These are phyloP conservation scores for Aphaenogaster ashmeadi DNA, from an alignment of 1,140 invertebrate species.

Conservation along the genomic window DNA sequence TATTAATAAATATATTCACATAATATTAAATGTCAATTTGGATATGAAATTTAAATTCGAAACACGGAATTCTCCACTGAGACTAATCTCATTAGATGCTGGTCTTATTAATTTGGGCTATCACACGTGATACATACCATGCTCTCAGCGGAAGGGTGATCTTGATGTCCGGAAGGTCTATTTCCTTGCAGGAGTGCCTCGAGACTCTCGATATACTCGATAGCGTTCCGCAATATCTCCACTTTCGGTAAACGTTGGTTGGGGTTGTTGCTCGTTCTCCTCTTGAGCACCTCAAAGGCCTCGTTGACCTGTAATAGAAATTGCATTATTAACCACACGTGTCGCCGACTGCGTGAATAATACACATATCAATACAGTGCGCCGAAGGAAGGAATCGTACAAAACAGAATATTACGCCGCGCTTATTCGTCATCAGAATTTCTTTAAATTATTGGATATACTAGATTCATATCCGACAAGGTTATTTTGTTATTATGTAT, in stretches of 20 bases:
- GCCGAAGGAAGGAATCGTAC: background rate
- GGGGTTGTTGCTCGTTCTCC: conserved; percentile 97
- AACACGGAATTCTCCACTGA: background rate
- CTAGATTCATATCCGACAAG: background rate
- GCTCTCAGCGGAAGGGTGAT: conserved; percentile 80
- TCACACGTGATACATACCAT: conserved; percentile 76
- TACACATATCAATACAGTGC: background rate
- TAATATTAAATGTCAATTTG: background rate
- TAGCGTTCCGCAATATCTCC: conserved; percentile 98
- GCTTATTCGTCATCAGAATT: background rate
- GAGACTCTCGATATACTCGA: conserved; percentile 98
- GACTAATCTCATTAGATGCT: background rate
- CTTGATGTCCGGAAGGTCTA: conserved; percentile 79
- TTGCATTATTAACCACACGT: conserved; percentile 13
- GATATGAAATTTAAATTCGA: conserved; percentile 9
- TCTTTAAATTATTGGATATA: background rate
- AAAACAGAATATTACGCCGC: background rate
- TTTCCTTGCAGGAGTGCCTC: conserved; percentile 93
- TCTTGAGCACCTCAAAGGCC: conserved; percentile 98
- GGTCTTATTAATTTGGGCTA: conserved; percentile 26
- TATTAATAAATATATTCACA: background rate
- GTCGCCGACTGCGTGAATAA: background rate
- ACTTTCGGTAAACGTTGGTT: conserved; percentile 98
- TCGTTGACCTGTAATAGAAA: conserved; percentile 94
- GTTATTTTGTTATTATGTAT: background rate